phyloP scores from a whole-genome alignment of 2,113 vertebrate genomes.

The Stictonetta naevosa region DNA sequence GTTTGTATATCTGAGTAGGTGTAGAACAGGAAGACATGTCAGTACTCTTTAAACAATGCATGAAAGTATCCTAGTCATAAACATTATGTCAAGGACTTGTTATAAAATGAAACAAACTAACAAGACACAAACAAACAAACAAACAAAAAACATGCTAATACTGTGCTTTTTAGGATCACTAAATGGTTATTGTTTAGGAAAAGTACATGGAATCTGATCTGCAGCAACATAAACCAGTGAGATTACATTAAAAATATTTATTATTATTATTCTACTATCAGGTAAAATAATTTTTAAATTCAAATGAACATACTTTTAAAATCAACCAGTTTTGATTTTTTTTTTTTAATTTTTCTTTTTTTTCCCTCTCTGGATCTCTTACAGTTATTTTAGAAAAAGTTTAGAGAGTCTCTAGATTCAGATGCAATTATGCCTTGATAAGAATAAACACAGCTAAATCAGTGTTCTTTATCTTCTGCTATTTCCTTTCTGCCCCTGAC shows the following conservation, averaged over 20 bases:
- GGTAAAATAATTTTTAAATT: neutral
- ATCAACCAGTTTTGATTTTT: neutral
- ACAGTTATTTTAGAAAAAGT: neutral
- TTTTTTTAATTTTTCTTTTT: neutral
- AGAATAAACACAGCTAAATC: neutral
- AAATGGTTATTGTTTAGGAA: neutral
- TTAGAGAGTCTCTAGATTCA: neutral
- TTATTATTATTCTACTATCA: neutral
- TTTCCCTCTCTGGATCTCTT: neutral
- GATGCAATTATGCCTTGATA: neutral
- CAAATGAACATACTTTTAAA: neutral
- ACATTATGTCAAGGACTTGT: neutral
- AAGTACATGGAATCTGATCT: neutral
- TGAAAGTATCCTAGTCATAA: neutral
- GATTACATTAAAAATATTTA: too few relatives aligned
- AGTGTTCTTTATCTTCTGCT: neutral
- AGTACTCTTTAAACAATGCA: neutral
- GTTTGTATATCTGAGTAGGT: too few relatives aligned
- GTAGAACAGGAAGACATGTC: neutral
- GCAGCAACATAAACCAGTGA: too few relatives aligned
- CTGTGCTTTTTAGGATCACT: neutral
- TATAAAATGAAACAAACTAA: neutral
- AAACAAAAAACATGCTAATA: neutral
- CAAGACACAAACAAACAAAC: too few relatives aligned
- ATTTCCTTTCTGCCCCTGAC: neutral